Conservation (phyloP, 2,113 vertebrate genomes). For the Heterochromis multidens region DNA sequence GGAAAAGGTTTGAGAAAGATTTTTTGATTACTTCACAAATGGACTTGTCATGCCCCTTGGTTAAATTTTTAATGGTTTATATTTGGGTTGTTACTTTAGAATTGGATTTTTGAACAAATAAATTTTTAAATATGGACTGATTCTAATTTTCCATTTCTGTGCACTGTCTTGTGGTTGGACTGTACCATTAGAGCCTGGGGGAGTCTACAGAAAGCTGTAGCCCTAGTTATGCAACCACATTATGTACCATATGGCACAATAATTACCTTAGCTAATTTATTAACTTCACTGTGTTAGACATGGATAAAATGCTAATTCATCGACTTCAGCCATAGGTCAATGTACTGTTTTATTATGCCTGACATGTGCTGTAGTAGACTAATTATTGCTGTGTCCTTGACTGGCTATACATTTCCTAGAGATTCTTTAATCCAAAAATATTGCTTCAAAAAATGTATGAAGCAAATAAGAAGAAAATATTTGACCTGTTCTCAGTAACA, state of each 20-base stretch:
- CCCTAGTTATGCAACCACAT: neutral
- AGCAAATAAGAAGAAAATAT: neutral
- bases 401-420: neutral
- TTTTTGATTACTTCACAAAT: neutral
- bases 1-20: neutral
- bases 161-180: neutral
- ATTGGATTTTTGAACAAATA: neutral
- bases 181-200: neutral
- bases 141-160: neutral
- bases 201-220: neutral
- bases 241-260: neutral
- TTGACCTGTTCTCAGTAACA: neutral
- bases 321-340: neutral
- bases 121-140: too few species aligned
- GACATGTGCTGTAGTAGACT: neutral
- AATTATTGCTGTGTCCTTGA: neutral
- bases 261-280: neutral
- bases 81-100: neutral
- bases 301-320: neutral
- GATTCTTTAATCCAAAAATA: neutral
- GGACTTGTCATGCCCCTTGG: neutral
- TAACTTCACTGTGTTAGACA: neutral
- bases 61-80: neutral
- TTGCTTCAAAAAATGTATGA: neutral
- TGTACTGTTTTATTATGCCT: neutral